phyloP scores from a whole-genome alignment of 2,797 vertebrate species.

The Typhlichthys eigenmanni region DNA sequence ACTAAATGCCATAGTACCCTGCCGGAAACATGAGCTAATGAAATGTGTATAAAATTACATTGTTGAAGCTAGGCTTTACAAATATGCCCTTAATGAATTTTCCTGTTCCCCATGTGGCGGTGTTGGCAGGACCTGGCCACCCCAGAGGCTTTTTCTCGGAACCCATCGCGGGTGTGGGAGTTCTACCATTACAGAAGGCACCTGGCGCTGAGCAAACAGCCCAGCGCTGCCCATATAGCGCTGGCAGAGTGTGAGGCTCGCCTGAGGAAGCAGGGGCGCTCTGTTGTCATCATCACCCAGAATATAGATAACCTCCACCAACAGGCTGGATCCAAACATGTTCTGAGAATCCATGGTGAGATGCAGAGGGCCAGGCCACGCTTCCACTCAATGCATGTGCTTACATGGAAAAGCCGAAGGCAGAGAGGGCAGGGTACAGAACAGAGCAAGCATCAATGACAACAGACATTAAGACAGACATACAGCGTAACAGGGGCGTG shows the following conservation, averaged over 20 bases:
- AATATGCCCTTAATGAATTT: not conserved
- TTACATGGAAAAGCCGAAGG: too few species aligned
- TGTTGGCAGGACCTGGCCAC: slow-evolving; percentile 87
- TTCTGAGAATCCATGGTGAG: slow-evolving; percentile 92
- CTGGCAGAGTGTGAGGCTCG: slow-evolving; percentile 89
- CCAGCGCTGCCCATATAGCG: slow-evolving; percentile 85
- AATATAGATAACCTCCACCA: slow-evolving; percentile 92
- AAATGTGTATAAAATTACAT: too few species aligned
- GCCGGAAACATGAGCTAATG: too few species aligned
- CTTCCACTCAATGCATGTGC: not conserved
- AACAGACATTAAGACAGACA: too few species aligned
- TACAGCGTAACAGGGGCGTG: too few species aligned
- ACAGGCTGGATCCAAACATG: slow-evolving; percentile 88
- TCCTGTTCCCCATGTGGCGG: not conserved
- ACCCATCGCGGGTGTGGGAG: slow-evolving; percentile 93
- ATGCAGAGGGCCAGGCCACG: not conserved
- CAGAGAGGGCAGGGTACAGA: too few species aligned
- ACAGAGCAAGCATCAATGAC: too few species aligned
- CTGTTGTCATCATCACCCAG: slow-evolving; percentile 89
- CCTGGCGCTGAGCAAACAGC: slow-evolving; percentile 80
- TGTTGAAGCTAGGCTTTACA: too few species aligned
- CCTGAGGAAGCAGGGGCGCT: slow-evolving; percentile 85
- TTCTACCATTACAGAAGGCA: slow-evolving; percentile 95
- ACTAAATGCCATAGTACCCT: too few species aligned
- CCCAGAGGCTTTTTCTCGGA: slow-evolving; percentile 87